phyloP scores from a whole-genome alignment of 2,113 vertebrate species.

The Symphodus melops region DNA sequence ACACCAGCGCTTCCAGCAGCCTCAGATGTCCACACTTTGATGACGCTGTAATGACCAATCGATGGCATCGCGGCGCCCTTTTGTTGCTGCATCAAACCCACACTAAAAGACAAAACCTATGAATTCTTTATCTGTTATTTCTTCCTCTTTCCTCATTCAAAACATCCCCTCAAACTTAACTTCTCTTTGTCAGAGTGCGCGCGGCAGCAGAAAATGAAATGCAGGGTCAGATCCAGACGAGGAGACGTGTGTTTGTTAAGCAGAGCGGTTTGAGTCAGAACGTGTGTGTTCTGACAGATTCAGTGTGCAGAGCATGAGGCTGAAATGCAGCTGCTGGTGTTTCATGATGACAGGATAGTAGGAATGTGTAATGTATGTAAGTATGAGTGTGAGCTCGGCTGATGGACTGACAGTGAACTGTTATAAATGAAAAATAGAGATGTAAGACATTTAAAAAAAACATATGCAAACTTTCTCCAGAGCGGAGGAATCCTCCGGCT shows the following conservation, averaged over 20 bases:
- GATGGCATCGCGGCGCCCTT: constrained; percentile 17
- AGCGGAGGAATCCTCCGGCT: no score
- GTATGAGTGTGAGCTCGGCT: not conserved
- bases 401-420: not conserved
- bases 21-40: constrained; percentile 63
- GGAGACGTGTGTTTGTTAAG: not conserved
- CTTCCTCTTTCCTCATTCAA: not conserved
- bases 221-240: constrained; percentile 11
- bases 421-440: not conserved
- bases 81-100: not conserved
- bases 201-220: constrained; percentile 9
- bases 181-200: not conserved
- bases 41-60: constrained; percentile 54
- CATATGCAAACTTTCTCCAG: no score
- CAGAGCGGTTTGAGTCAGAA: not conserved
- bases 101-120: constrained; percentile 41
- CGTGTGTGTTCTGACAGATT: not conserved
- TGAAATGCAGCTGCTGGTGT: not conserved
- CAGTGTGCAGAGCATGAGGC: not conserved
- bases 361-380: not conserved
- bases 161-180: constrained; percentile 9
- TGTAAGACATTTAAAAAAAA: no score
- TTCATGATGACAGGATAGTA: not conserved
- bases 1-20: constrained; percentile 46
- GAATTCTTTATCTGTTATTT: constrained; percentile 51